phyloP scores from a whole-genome alignment of 2,113 vertebrate genomes.

The Misgurnus anguillicaudatus region DNA sequence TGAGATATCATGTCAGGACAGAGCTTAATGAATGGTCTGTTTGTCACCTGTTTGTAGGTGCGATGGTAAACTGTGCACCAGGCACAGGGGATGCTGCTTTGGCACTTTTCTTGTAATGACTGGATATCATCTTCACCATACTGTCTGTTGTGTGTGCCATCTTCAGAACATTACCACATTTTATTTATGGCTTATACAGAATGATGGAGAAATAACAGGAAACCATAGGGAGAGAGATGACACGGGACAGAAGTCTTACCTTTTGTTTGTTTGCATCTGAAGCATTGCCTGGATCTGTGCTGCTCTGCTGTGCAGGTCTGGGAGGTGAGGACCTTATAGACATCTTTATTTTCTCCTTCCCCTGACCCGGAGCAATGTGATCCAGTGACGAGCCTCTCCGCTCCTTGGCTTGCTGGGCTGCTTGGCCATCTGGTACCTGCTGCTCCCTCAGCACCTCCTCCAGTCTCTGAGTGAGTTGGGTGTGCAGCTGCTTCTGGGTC shows the following conservation, averaged over 20 bases:
- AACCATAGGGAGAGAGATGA: not conserved
- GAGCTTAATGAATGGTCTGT: not conserved
- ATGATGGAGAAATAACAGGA: not conserved
- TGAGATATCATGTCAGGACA: not conserved
- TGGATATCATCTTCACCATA: conserved; percentile 71
- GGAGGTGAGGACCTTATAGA: conserved; percentile 39
- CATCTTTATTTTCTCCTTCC: conserved; percentile 24
- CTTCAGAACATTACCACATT: conserved; percentile 46
- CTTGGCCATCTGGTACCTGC: not conserved
- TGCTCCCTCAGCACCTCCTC: conserved; percentile 57
- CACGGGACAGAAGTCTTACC: not conserved
- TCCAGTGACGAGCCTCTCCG: conserved; percentile 5
- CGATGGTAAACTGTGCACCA: conserved; percentile 25
- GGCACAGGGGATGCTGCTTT: conserved; percentile 24
- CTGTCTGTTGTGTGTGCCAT: conserved; percentile 52
- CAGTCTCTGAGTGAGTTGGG: conserved; percentile 59
- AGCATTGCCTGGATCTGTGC: not conserved
- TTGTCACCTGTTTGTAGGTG: conserved; percentile 58
- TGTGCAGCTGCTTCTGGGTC: conserved; percentile 61
- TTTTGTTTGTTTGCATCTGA: not conserved
- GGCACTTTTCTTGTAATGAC: conserved; percentile 58
- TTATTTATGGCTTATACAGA: not conserved
- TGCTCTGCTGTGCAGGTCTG: conserved; percentile 43
- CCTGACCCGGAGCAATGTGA: not conserved
- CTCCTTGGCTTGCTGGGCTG: not conserved